Conservation (phyloP, 2,888 invertebrate species). For the Caenorhabditis sp. region DNA sequence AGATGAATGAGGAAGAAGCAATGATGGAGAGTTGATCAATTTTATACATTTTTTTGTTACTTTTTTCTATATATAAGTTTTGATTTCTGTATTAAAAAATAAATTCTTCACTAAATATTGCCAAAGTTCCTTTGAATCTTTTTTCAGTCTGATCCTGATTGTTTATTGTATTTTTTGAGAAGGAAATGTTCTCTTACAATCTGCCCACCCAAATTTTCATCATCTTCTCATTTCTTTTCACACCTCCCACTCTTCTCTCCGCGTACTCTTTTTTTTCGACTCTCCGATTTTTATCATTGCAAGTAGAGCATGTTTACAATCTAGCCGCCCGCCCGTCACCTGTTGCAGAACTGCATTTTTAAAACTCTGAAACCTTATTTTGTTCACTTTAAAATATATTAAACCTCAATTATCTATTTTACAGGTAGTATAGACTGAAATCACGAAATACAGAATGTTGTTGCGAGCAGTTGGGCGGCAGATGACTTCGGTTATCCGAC, state of each 20-base stretch:
- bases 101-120: too few relatives aligned
- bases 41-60: neutral
- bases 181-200: too few relatives aligned
- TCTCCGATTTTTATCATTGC: conserved; percentile 37
- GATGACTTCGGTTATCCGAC: conserved; percentile 43
- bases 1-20: neutral
- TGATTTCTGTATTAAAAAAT: too few relatives aligned
- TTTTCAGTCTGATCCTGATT: too few relatives aligned
- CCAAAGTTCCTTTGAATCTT: too few relatives aligned
- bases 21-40: neutral
- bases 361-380: neutral
- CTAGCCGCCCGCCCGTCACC: conserved; percentile 54
- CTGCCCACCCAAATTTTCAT: neutral
- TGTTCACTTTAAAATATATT: neutral
- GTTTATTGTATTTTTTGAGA: too few relatives aligned
- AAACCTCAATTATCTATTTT: conserved; percentile 6
- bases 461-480: conserved; percentile 60
- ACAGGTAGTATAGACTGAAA: conserved; percentile 35
- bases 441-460: conserved; percentile 45
- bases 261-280: conserved; percentile 12
- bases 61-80: neutral
- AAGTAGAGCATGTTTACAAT: conserved; percentile 62
- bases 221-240: conserved; percentile 13
- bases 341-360: conserved; percentile 7
- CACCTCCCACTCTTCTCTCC: conserved; percentile 7